These are phyloP conservation scores for Octomys mimax DNA, from an alignment of 2,797 vertebrate genomes.

Conservation along the genomic window DNA sequence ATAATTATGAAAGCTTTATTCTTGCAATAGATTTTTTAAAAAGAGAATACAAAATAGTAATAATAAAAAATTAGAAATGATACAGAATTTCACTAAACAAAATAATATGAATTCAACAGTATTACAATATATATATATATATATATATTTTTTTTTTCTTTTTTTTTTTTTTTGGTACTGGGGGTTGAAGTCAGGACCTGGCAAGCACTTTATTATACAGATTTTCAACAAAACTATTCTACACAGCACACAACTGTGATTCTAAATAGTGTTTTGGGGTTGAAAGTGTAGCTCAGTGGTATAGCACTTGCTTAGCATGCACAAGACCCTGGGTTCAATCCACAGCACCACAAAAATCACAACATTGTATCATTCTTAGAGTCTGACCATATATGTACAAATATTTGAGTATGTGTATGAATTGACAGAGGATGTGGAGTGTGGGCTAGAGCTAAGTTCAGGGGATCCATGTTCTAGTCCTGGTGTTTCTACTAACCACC, in stretches of 20 bases:
- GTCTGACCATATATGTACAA: neutral
- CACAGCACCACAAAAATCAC: neutral
- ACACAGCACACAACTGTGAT: neutral
- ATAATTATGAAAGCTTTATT: slow-evolving; percentile 63
- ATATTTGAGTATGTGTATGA: neutral
- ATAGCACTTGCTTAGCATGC: neutral
- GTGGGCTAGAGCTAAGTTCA: neutral
- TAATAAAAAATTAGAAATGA: too few species aligned
- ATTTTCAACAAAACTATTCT: slow-evolving; percentile 19
- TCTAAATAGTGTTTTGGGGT: neutral
- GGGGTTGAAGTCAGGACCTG: too few species aligned
- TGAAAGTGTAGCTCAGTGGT: neutral
- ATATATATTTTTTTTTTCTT: too few species aligned
- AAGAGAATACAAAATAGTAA: too few species aligned
- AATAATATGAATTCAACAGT: too few species aligned
- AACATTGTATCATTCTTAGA: neutral
- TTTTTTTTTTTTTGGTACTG: too few species aligned
- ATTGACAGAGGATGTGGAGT: too few species aligned
- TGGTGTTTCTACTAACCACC: neutral
- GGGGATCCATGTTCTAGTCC: neutral
- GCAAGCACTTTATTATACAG: neutral
- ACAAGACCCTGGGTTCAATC: neutral
- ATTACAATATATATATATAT: too few species aligned
- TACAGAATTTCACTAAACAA: too few species aligned
- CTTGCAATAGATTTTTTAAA: neutral